phyloP scores from a whole-genome alignment of 2,113 vertebrate species.

The Ancistrus triradiatus region DNA sequence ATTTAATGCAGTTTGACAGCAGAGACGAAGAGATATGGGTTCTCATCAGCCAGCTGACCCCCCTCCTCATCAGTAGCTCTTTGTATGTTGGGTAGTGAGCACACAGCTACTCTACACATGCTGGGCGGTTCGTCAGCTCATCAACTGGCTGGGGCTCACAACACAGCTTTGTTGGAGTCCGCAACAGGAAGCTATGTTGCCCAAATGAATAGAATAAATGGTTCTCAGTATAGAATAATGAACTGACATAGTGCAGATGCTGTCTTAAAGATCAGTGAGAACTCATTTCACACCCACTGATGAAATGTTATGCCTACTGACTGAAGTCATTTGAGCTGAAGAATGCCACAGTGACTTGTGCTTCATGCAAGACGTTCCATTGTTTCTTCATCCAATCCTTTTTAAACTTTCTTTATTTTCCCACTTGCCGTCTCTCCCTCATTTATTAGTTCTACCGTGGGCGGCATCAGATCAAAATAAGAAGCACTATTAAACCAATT shows the following conservation, averaged over 20 bases:
- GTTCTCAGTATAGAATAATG: slow-evolving; percentile 48
- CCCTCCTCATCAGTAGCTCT: slow-evolving; percentile 32
- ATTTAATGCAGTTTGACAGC: slow-evolving; percentile 23
- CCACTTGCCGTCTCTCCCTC: slow-evolving; percentile 3
- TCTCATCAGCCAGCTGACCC: slow-evolving; percentile 11
- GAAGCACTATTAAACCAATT: not conserved
- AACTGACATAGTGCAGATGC: slow-evolving; percentile 56
- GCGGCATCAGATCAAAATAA: slow-evolving; percentile 28
- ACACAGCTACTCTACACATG: slow-evolving; percentile 4
- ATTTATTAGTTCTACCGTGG: not conserved
- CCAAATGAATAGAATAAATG: slow-evolving; percentile 31
- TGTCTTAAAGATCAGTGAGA: slow-evolving; percentile 53
- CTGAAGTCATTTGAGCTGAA: slow-evolving; percentile 53
- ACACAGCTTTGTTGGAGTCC: slow-evolving; percentile 54
- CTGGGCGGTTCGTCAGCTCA: slow-evolving; percentile 37
- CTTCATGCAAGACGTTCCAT: slow-evolving; percentile 16
- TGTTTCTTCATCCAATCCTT: not conserved
- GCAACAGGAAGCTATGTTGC: slow-evolving; percentile 8
- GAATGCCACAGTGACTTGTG: slow-evolving; percentile 15
- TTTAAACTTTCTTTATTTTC: not conserved
- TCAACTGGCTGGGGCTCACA: slow-evolving; percentile 31
- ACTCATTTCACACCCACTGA: slow-evolving; percentile 47
- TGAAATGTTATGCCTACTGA: slow-evolving; percentile 48
- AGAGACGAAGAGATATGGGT: slow-evolving; percentile 23
- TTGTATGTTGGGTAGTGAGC: slow-evolving; percentile 29